A percentile compares a stretch with the other conserved stretches of the same genome.
Conservation (phyloP, 2,797 vertebrate genomes). For the Lepilemur ruficaudatus region DNA sequence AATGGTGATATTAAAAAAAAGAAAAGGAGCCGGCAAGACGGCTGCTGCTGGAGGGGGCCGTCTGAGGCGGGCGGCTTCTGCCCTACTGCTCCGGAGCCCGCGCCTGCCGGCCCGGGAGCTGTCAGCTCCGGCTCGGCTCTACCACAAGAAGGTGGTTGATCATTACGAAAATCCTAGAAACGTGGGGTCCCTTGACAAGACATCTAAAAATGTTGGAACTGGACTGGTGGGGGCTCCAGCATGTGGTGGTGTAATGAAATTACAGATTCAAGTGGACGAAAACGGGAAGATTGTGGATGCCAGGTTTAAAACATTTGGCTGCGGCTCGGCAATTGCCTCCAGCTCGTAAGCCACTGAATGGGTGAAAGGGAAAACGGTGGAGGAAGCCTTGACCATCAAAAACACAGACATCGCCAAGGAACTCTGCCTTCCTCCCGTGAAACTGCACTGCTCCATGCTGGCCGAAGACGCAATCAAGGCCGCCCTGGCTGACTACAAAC, state of each 20-base stretch:
- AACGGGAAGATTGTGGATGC: slow-evolving; percentile 94
- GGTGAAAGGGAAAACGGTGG: slow-evolving; percentile 98
- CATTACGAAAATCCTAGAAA: slow-evolving; percentile 99
- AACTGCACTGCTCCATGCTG: slow-evolving; percentile 98
- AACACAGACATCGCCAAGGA: slow-evolving; percentile 97
- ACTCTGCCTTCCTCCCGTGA: slow-evolving; percentile 96
- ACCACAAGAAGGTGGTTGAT: slow-evolving; percentile 91
- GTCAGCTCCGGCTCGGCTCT: slow-evolving; percentile 72
- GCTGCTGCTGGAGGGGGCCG: slow-evolving; percentile 61
- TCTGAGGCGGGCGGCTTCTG: neutral
- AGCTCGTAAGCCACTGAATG: slow-evolving; percentile 95
- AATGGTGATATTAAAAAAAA: too few relatives aligned
- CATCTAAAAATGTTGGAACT: slow-evolving; percentile 94
- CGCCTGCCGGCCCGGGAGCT: slow-evolving; percentile 53
- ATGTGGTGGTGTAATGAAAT: slow-evolving; percentile 98
- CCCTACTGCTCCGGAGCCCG: slow-evolving; percentile 71
- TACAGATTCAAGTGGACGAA: slow-evolving; percentile 96
- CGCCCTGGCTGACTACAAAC: slow-evolving; percentile 93
- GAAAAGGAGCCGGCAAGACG: slow-evolving; percentile 56
- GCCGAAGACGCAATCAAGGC: slow-evolving; percentile 98
- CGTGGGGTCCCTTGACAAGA: slow-evolving; percentile 94
- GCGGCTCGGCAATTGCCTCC: slow-evolving; percentile 97
- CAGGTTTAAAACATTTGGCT: slow-evolving; percentile 97
- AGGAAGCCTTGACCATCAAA: slow-evolving; percentile 91
- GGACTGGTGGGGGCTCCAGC: slow-evolving; percentile 97